Evolutionary conservation across 2,888 invertebrate genomes (phyloP), one percentile per base, ranked within the genome.

Genomic region (Polylopha cassiicola): DNA sequence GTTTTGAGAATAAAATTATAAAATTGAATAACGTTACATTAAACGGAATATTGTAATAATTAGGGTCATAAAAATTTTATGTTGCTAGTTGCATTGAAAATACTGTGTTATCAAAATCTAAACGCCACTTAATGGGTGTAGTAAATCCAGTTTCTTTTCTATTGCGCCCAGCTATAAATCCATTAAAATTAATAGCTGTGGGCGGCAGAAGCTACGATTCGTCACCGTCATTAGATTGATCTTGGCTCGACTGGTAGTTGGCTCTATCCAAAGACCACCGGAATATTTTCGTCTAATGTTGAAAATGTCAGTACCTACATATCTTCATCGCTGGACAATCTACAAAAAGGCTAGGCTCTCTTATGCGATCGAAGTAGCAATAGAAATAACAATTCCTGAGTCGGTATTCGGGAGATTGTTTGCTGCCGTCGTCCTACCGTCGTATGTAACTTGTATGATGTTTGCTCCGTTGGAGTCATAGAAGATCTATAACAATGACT

Each of bases 211-310:
- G 57, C 55, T 61, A 50, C 60, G 63, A 80, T 80, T 80, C 77
- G 78, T 79, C 74, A 73, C 67, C 65, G 76, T 65, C 65, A 73
- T 80, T 73, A 77, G 58, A 62, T 51, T 50, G 65, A 64, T 64
- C 64, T 61, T 49, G 51, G 48, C 50, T n/a, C n/a, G n/a, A n/a
- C n/a, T 53, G 56, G 57, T 51, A 59, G 58, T 57, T 21, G 23
- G 41, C 16, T 16, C 29, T 29, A 58, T 58, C 55, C 44, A 50
- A 39, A 51, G 73, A 73, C 73, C 72, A 74, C 71, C 73, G 53
- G 61, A 64, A 65, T 54, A 65, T 50, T 51, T 53, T 46, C 29
- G 30, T 26, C 36, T 36, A 41, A 41, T 36, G 36, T 30, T 41
- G 34, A 29, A 41, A 41, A 36, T 21, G 29, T n/a, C 13, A 17